Evolutionary conservation across 1,140 invertebrate species (phyloP), one percentile per base, ranked within the genome.

Genomic region (Chrysoperla carnea): DNA sequence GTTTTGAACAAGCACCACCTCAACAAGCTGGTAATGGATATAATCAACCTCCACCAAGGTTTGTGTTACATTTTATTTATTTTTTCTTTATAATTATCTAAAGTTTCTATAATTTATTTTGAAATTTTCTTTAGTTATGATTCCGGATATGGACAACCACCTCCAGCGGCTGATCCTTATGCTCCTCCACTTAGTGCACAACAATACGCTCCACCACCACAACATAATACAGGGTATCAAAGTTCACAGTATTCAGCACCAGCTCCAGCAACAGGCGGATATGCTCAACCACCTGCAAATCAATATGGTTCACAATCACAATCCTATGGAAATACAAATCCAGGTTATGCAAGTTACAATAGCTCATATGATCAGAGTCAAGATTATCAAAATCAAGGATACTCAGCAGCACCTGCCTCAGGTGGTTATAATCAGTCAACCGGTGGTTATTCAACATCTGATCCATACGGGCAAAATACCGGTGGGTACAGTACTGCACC

Each of bases 11-110:
- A 33, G 31, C 31, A 4, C 31, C 31, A 33, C 31, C 49, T 46
- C 44, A 42, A 29, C 43, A 42, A 29, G 9, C 40, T n/a, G 41
- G 43, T 14, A 53, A 53, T 44, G 51, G 51, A 37, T 49, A 40
- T 36, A 46, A 46, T 31, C 17, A 23, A n/a, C 40, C 40, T 8
- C 40, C 40, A 33, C 46, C 48, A 42, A 41, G 40, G 44, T 48
- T 40, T 42, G 40, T 37, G 29, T 14, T 29, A 41, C 11, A 23
- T 28, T 45, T 4, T 29, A 6, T n/a, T 13, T 45, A 4, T 8
- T 39, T 43, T 43, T 43, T 1, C 6, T 41, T 28, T n/a, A n/a
- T n/a, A n/a, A n/a, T n/a, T n/a, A n/a, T n/a, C n/a, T n/a, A 36
- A 36, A 46, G 33, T 6, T 42, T 28, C 15, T 14, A 40, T 13